Conservation (phyloP, 2,888 invertebrate species). For the Neocrepidodera transversa region DNA sequence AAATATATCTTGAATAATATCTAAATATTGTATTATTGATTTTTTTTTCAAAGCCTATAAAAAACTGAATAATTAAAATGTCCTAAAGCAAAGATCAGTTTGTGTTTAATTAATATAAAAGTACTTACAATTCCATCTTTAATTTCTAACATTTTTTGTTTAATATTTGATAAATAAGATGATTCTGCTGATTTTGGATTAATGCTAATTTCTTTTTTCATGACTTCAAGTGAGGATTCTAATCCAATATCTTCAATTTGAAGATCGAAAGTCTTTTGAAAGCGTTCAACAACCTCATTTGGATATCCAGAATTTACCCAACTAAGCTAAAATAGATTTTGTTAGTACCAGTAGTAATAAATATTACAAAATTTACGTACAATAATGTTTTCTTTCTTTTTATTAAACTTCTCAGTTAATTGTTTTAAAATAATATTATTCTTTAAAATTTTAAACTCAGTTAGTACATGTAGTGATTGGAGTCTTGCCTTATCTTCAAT, state of each 20-base stretch:
- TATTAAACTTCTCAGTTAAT: slow-evolving; percentile 31
- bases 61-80: no score
- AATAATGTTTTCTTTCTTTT: slow-evolving; percentile 33
- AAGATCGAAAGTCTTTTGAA: slow-evolving; percentile 31
- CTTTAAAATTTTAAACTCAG: slow-evolving; percentile 40
- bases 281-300: slow-evolving; percentile 11
- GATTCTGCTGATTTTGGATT: slow-evolving; percentile 27
- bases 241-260: slow-evolving; percentile 38
- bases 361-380: slow-evolving; percentile 32
- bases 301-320: slow-evolving; percentile 15
- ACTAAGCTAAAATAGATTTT: slow-evolving; percentile 19
- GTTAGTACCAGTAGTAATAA: no score
- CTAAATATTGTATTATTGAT: slow-evolving; percentile 10
- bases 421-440: slow-evolving; percentile 35
- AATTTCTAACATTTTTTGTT: slow-evolving; percentile 29
- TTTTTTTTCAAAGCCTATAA: neutral
- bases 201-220: slow-evolving; percentile 41
- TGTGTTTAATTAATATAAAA: no score
- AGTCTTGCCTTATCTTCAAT: slow-evolving; percentile 39
- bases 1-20: slow-evolving; percentile 31
- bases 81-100: no score
- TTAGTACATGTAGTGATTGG: slow-evolving; percentile 40
- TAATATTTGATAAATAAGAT: slow-evolving; percentile 31
- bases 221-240: slow-evolving; percentile 31
- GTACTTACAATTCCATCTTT: slow-evolving; percentile 39